These are phyloP conservation scores for Lochmaea capreae DNA, from an alignment of 2,888 invertebrate species.

Conservation along the genomic window DNA sequence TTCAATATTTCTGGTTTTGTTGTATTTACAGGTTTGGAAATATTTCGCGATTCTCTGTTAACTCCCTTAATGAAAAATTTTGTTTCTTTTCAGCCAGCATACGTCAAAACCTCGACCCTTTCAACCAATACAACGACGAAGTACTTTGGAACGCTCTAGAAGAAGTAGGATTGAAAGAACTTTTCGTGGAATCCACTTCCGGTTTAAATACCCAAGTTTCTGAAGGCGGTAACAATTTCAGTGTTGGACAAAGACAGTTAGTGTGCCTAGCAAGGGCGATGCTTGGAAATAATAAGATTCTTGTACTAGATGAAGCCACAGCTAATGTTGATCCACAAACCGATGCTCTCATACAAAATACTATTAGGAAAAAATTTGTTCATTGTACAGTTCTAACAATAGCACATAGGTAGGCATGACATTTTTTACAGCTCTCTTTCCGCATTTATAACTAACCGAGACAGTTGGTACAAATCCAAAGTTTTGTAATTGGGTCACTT, in stretches of 20 bases:
- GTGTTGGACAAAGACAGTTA: slow-evolving; percentile 65
- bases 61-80: too few relatives aligned
- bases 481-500: too few relatives aligned
- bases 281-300: slow-evolving; percentile 64
- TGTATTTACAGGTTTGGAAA: too few relatives aligned
- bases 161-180: slow-evolving; percentile 64
- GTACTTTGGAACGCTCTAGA: slow-evolving; percentile 56
- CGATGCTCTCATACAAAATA: slow-evolving; percentile 81
- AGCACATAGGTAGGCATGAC: slow-evolving; percentile 73
- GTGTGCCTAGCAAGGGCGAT: slow-evolving; percentile 78
- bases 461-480: too few relatives aligned
- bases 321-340: slow-evolving; percentile 87
- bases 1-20: too few relatives aligned
- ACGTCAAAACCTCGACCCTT: slow-evolving; percentile 62
- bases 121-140: slow-evolving; percentile 56
- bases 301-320: slow-evolving; percentile 78
- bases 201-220: slow-evolving; percentile 61
- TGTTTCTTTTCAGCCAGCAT: slow-evolving; percentile 52
- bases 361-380: slow-evolving; percentile 80
- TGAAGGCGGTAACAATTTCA: slow-evolving; percentile 72
- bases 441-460: too few relatives aligned
- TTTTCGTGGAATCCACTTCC: slow-evolving; percentile 72
- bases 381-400: slow-evolving; percentile 87
- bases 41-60: too few relatives aligned
- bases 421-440: background rate